Base-by-base conservation (phyloP, 2,888 invertebrate genomes). In the Limnephilus auricula region DNA sequence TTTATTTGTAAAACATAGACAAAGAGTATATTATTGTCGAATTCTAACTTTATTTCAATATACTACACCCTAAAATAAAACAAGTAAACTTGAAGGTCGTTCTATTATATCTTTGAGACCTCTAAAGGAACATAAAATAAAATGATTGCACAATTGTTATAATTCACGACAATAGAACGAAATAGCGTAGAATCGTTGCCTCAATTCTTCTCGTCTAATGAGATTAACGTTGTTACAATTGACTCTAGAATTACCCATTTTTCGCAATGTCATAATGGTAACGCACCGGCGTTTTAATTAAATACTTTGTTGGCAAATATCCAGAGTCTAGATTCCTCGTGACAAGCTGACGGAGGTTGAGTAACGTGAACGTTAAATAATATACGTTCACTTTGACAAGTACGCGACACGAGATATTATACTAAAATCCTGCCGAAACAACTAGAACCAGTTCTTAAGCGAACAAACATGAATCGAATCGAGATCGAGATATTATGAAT, bases 331-430 rank as follows among this genome's bases (percentile, higher is more conserved):
- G 84, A 85, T 85, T 85, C 84, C 40, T 85, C 84, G 84, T 40
- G 84, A 85, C 40, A 85, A 45, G 15, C 40, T 45, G 84, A 30
- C 9, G 40, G 30, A 30, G n/a, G 84, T 85, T 85, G 40, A 25
- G 84, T 30, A 85, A 85, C 40, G 13, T 40, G 37, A 85, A 40
- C 84, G 25, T 82, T 82, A 82, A 32, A 37, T n/a, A 37, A 37
- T 40, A 40, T 85, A 85, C 84, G 84, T 85, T 85, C 84, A 40
- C 84, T 85, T 85, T 40, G 84, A 85, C 84, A 85, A 30, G 84
- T 85, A 65, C 65, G 25, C 50, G 50, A 18, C 5, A 50, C 50
- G 18, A 65, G 65, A 65, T 65, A 25, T 65, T 1, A 65, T n/a
- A 25, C 25, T 18, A 65, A 65, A 65, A 9, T 25, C 65, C 65